Percentiles rank a stretch among this genome's conserved stretches.
phyloP scores from a whole-genome alignment of 2,797 vertebrate species.

The Simalia tracyae region DNA sequence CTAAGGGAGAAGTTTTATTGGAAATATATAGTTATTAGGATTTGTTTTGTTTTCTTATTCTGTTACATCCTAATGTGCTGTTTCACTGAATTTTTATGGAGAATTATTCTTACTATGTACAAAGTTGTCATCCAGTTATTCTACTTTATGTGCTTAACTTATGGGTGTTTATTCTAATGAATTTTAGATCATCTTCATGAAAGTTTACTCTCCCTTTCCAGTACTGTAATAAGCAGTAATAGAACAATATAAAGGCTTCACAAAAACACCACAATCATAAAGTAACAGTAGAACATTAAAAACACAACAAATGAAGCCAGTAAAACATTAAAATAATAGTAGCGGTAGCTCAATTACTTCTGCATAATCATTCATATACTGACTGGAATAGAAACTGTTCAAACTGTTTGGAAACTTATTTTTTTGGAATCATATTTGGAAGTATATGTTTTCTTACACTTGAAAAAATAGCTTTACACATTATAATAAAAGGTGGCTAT shows the following conservation, averaged over 20 bases:
- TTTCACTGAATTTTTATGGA: not conserved
- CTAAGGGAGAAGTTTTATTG: not conserved
- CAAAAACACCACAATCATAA: not conserved
- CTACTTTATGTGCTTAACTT: not conserved
- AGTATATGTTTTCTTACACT: not conserved
- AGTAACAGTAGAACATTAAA: not conserved
- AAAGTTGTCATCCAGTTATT: slow-evolving; percentile 3
- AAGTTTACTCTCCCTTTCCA: not conserved
- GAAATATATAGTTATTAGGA: not conserved
- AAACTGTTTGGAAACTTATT: not conserved
- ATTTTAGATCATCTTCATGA: not conserved
- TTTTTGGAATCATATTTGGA: not conserved
- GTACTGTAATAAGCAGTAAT: not conserved
- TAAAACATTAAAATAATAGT: not conserved
- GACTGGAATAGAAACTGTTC: not conserved
- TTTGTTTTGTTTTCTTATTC: not conserved
- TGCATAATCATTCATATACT: not conserved
- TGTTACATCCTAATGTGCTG: not conserved
- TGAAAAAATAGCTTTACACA: not conserved
- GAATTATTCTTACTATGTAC: not conserved
- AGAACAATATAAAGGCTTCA: not conserved
- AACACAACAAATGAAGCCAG: not conserved
- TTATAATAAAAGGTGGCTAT: not conserved
- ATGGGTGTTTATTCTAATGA: not conserved
- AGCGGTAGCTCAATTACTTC: not conserved